These are phyloP conservation scores for Barnardius zonarius DNA, from an alignment of 2,113 vertebrate genomes.

Conservation along the genomic window DNA sequence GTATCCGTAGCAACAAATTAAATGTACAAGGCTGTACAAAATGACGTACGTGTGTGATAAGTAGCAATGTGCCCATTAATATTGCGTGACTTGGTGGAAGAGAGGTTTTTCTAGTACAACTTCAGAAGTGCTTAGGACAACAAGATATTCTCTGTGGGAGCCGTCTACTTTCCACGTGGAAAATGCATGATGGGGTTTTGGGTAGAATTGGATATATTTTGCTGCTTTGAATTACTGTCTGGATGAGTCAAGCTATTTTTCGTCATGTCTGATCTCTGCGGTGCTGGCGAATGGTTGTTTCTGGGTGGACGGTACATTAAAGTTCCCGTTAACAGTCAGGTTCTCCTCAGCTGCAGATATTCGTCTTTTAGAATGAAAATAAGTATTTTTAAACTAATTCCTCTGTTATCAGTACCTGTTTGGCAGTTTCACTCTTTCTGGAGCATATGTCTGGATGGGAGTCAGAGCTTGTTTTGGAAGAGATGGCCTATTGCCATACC, in stretches of 20 bases:
- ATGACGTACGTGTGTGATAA: not conserved
- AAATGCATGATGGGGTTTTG: constrained; percentile 43
- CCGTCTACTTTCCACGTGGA: constrained; percentile 14
- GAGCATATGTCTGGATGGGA: constrained; percentile 28
- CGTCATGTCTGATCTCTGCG: not conserved
- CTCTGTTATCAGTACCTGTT: constrained; percentile 14
- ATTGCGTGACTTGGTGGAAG: not conserved
- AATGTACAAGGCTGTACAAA: not conserved
- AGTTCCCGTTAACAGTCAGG: not conserved
- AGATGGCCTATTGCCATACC: constrained; percentile 39
- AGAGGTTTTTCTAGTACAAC: not conserved
- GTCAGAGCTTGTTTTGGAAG: not conserved
- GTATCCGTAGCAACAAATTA: not conserved
- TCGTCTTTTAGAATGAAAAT: not conserved
- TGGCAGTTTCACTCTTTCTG: not conserved
- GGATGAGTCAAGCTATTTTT: constrained; percentile 58
- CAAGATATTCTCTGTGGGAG: constrained; percentile 49
- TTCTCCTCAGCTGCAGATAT: not conserved
- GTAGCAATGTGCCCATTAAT: not conserved
- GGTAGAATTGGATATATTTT: constrained; percentile 33
- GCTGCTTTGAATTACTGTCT: constrained; percentile 62
- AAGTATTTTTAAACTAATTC: not conserved
- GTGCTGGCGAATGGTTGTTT: constrained; percentile 1
- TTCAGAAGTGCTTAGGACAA: constrained; percentile 36
- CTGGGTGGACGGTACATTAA: not conserved